These are phyloP conservation scores for Cylloceria caligata DNA, from an alignment of 2,888 invertebrate species.

Conservation along the genomic window DNA sequence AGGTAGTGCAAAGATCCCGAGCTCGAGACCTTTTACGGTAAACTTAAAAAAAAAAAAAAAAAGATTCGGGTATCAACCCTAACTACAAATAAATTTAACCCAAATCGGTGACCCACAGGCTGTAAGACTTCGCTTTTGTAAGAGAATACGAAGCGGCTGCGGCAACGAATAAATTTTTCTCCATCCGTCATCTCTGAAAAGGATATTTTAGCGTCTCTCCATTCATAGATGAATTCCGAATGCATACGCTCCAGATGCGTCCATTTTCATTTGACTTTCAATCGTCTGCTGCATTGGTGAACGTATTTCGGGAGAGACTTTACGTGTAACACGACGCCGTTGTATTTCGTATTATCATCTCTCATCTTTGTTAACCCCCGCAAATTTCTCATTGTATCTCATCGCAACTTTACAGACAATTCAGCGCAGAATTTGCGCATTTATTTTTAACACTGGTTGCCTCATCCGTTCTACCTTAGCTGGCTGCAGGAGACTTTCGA, in stretches of 20 bases:
- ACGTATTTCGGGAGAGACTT: constrained; percentile 42
- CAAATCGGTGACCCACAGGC: too few relatives aligned
- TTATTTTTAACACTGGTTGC: constrained; percentile 13
- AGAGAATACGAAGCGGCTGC: background rate
- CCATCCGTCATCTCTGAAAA: too few relatives aligned
- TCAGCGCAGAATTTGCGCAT: constrained; percentile 1
- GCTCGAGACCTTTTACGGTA: too few relatives aligned
- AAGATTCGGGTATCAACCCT: too few relatives aligned
- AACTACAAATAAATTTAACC: too few relatives aligned
- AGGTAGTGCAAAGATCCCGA: too few relatives aligned
- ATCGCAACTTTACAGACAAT: background rate
- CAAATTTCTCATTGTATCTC: background rate
- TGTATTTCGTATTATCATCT: background rate
- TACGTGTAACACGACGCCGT: background rate
- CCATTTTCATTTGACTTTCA: constrained; percentile 70
- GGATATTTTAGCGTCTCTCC: background rate
- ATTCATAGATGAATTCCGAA: constrained; percentile 45
- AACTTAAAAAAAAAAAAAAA: too few relatives aligned
- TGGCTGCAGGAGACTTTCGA: constrained; percentile 3
- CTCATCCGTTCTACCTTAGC: constrained; percentile 60
- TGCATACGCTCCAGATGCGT: constrained; percentile 61
- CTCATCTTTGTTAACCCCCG: background rate
- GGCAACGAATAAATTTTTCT: background rate
- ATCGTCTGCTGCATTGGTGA: constrained; percentile 29
- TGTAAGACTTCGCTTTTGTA: background rate